These are phyloP conservation scores for Catostomus latipinnis DNA, from an alignment of 2,797 vertebrate species.

Conservation along the genomic window DNA sequence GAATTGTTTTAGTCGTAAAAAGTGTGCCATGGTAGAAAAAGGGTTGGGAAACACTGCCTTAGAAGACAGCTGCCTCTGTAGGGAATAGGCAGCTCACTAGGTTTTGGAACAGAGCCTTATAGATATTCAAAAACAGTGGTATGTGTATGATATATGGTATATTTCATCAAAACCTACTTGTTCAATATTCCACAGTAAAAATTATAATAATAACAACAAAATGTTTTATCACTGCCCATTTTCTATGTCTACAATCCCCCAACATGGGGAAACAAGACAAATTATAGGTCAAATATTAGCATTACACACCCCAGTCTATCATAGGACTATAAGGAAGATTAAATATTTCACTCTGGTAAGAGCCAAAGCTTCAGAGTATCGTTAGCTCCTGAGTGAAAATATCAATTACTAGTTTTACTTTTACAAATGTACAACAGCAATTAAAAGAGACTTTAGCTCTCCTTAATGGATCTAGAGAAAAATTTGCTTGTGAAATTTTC, in stretches of 20 bases:
- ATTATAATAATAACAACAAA: too few species aligned
- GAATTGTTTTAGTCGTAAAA: too few species aligned
- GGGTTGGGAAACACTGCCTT: too few species aligned
- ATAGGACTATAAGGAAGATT: slow-evolving; percentile 18
- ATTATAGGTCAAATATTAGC: slow-evolving; percentile 24
- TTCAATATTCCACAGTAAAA: background rate
- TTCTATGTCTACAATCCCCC: slow-evolving; percentile 18
- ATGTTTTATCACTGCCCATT: background rate
- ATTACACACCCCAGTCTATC: slow-evolving; percentile 25
- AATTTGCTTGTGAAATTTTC: background rate
- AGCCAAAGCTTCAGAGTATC: slow-evolving; percentile 27
- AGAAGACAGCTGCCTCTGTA: too few species aligned
- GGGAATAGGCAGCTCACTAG: too few species aligned
- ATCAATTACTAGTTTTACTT: slow-evolving; percentile 25
- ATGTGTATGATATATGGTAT: background rate
- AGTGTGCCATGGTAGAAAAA: too few species aligned
- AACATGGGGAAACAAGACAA: slow-evolving; percentile 41
- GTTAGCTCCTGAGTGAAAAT: slow-evolving; percentile 51
- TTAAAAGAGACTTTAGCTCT: slow-evolving; percentile 32
- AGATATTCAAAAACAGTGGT: too few species aligned
- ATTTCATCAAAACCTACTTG: background rate
- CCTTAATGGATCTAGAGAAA: slow-evolving; percentile 18
- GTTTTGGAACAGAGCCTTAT: too few species aligned
- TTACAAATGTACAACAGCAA: slow-evolving; percentile 21
- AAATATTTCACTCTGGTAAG: slow-evolving; percentile 32